Conservation (phyloP, 2,113 vertebrate species). For the Microcebus jonahi region DNA sequence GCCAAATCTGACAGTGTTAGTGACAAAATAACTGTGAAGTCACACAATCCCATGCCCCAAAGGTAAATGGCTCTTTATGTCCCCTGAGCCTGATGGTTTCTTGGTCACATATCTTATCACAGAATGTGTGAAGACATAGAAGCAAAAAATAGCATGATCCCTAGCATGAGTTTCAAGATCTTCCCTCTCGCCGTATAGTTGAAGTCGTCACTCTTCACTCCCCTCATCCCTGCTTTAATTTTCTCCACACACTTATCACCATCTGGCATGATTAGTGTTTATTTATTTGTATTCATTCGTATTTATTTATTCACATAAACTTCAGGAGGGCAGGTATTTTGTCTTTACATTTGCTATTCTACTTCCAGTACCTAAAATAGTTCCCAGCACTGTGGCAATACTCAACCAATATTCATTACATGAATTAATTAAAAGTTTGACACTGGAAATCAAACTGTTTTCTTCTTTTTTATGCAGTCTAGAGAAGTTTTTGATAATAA, state of each 20-base stretch:
- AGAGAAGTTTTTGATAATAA: neutral
- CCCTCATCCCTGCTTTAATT: neutral
- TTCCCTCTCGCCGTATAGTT: neutral
- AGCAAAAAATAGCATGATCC: conserved; percentile 61
- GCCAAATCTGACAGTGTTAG: conserved; percentile 36
- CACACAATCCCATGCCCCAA: neutral
- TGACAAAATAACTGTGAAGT: conserved; percentile 57
- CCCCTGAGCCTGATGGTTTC: conserved; percentile 35
- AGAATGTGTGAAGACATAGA: conserved; percentile 62
- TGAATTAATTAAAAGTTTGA: neutral
- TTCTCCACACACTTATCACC: neutral
- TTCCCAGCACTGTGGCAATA: neutral
- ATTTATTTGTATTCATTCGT: neutral
- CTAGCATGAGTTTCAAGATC: neutral
- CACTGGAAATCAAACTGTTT: neutral
- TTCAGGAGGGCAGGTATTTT: neutral
- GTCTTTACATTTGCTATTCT: neutral
- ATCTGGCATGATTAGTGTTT: neutral
- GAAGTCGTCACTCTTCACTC: neutral
- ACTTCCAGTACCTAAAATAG: neutral
- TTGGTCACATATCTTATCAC: conserved; percentile 67
- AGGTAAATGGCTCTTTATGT: conserved; percentile 43
- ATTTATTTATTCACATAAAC: conserved; percentile 24
- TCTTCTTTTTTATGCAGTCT: neutral
- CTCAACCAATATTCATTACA: neutral